Conservation (phyloP, 1,140 invertebrate species). For the Mesaphorura yosii region DNA sequence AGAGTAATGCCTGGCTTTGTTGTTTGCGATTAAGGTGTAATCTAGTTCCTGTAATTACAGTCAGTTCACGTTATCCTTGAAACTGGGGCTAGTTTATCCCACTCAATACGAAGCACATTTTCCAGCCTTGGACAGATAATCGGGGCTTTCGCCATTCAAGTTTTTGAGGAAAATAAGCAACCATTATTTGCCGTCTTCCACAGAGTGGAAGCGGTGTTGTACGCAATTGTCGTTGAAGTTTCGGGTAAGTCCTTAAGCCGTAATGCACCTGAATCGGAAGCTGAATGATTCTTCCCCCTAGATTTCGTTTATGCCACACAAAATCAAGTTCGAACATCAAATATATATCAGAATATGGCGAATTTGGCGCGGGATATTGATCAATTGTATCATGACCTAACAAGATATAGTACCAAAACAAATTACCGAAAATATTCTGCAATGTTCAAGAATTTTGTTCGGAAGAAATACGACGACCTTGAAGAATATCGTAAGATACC, state of each 20-base stretch:
- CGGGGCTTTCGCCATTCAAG: no score
- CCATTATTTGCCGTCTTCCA: no score
- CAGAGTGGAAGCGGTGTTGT: conserved; percentile 14
- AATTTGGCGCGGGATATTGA: conserved; percentile 69
- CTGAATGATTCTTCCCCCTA: no score
- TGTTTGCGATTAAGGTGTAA: no score
- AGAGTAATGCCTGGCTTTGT: no score
- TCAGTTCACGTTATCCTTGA: no score
- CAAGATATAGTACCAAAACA: conserved; percentile 54
- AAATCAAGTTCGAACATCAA: conserved; percentile 62
- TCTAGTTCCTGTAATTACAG: no score
- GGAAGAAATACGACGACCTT: conserved; percentile 41
- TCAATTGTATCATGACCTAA: conserved; percentile 58
- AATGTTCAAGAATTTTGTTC: conserved; percentile 50
- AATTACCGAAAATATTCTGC: conserved; percentile 60
- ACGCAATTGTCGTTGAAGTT: conserved; percentile 8
- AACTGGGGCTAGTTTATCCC: no score
- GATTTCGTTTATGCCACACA: conserved; percentile 67
- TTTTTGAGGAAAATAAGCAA: no score
- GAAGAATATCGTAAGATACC: conserved; percentile 2
- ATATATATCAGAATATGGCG: conserved; percentile 62
- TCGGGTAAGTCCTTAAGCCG: conserved; percentile 15
- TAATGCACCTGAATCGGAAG: background rate
- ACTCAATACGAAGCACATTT: no score
- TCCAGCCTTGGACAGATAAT: no score